Evolutionary conservation across 2,113 vertebrate species (phyloP).

Genomic region (Diphyllodes magnificus): DNA sequence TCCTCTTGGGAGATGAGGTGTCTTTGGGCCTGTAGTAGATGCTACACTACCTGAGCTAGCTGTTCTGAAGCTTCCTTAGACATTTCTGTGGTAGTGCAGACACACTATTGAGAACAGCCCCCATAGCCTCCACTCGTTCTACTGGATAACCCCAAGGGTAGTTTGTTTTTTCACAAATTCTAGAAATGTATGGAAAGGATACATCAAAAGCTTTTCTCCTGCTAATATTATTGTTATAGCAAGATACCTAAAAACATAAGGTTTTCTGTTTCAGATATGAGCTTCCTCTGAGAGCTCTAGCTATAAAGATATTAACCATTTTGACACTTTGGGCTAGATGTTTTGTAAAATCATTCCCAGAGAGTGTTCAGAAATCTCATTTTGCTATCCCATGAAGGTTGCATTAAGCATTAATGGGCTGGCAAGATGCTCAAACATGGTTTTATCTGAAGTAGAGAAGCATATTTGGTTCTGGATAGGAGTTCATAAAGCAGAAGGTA

Average conservation of each 20-base stretch:
- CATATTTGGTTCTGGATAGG: not conserved
- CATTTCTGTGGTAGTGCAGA: not conserved
- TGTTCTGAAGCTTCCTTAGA: not conserved
- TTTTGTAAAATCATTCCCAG: not conserved
- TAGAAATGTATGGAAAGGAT: not conserved
- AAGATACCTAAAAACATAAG: not conserved
- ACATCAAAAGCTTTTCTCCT: not conserved
- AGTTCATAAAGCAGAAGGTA: not conserved
- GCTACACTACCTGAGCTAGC: not conserved
- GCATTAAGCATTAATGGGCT: not conserved
- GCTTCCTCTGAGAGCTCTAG: not conserved
- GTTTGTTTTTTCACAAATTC: not conserved
- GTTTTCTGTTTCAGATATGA: not conserved
- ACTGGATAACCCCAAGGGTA: not conserved
- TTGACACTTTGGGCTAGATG: not conserved
- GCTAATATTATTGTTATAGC: not conserved
- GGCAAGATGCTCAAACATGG: not conserved
- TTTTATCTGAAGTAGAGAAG: not conserved
- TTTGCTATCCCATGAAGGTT: not conserved
- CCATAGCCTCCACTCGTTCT: not conserved
- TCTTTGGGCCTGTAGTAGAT: not conserved
- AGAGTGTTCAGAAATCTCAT: not conserved
- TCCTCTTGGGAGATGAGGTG: not conserved
- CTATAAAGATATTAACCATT: not conserved
- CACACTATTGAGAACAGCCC: not conserved